Evolutionary conservation across 1,140 invertebrate species (phyloP).

Genomic region (Gyrodactylus salaris): DNA sequence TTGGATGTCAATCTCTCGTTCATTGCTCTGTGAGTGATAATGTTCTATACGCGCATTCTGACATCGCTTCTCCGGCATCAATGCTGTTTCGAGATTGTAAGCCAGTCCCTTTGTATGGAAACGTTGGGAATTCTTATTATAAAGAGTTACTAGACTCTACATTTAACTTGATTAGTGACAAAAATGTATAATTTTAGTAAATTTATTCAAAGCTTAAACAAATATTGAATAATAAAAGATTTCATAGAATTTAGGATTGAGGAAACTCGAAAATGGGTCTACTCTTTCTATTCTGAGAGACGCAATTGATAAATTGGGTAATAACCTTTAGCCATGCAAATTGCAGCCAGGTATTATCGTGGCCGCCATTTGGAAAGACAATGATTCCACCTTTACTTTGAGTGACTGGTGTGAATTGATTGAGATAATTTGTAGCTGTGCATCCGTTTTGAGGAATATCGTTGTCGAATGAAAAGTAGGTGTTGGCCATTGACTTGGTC

Average conservation of each 20-base stretch:
- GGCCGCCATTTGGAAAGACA: slow-evolving; percentile 27
- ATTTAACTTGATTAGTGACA: neutral
- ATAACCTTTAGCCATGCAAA: neutral
- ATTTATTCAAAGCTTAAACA: too few relatives aligned
- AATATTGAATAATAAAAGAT: neutral
- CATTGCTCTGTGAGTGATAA: neutral
- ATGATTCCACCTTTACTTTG: neutral
- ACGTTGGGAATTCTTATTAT: neutral
- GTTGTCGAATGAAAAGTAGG: neutral
- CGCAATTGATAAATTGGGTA: neutral
- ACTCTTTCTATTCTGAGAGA: neutral
- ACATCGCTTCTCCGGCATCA: neutral
- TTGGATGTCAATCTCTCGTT: neutral
- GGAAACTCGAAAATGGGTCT: neutral
- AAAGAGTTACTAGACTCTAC: neutral
- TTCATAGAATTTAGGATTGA: neutral
- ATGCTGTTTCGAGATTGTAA: neutral
- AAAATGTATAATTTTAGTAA: neutral
- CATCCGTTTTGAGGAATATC: slow-evolving; percentile 7
- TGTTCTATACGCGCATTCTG: neutral
- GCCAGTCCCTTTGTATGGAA: neutral
- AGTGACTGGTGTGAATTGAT: neutral
- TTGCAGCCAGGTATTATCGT: slow-evolving; percentile 50
- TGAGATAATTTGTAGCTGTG: neutral
- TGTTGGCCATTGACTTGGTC: slow-evolving; percentile 34